phyloP scores from a whole-genome alignment of 2,113 vertebrate genomes.

The Melanotaenia duboulayi region DNA sequence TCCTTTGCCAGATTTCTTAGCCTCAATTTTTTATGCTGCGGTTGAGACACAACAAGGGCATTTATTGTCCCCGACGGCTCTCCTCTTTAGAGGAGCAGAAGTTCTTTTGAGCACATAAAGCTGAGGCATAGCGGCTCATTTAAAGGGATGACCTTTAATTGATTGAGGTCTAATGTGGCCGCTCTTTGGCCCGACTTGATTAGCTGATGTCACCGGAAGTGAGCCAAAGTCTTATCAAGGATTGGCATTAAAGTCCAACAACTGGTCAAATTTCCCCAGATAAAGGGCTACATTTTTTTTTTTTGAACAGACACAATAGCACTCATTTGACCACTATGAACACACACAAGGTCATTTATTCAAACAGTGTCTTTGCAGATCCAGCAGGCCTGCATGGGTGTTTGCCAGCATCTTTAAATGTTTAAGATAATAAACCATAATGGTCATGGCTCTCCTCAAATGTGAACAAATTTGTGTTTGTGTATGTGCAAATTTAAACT shows the following conservation, averaged over 20 bases:
- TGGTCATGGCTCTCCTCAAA: not conserved
- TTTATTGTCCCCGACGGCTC: constrained; percentile 61
- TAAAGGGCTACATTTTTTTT: constrained; percentile 22
- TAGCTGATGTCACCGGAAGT: constrained; percentile 68
- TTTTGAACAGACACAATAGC: constrained; percentile 5
- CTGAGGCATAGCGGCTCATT: constrained; percentile 15
- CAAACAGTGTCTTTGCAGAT: constrained; percentile 2
- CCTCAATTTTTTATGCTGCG: constrained; percentile 48
- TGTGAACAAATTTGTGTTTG: not conserved
- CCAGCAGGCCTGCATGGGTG: constrained; percentile 1
- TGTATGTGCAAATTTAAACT: no score
- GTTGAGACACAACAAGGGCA: constrained; percentile 62
- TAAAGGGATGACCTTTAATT: constrained; percentile 54
- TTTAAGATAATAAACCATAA: constrained; percentile 1
- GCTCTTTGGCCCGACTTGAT: constrained; percentile 71
- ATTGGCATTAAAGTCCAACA: constrained; percentile 30
- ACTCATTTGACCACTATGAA: no score
- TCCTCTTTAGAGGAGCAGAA: constrained; percentile 54
- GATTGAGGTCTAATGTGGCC: constrained; percentile 52
- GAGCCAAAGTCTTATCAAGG: constrained; percentile 60
- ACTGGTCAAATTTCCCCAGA: constrained; percentile 38
- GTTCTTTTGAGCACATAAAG: constrained; percentile 60
- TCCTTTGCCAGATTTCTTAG: constrained; percentile 54
- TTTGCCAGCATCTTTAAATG: constrained; percentile 10
- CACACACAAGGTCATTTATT: no score